Evolutionary conservation across 2,113 vertebrate species (phyloP), one percentile per base, ranked within the genome.

Genomic region (Danionella cerebrum): DNA sequence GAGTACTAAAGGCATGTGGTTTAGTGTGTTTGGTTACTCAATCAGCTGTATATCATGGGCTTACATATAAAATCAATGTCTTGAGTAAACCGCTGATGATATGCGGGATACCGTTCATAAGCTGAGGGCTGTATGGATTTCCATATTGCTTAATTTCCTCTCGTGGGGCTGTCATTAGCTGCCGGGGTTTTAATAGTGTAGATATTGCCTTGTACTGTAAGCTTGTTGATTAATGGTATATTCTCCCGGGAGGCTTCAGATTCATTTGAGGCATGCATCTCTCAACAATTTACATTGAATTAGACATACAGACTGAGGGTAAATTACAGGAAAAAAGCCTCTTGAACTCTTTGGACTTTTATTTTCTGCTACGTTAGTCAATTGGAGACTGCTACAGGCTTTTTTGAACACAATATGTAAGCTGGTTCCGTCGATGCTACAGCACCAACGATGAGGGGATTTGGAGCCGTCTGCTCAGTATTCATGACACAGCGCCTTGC

Each of bases 171-270:
- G 24, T 53, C 52, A 11, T n/a, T 48, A 64, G 71, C 68, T 35
- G 35, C 14, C 16, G 52, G 52, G 35, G 25, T 59, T 64, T 71
- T 54, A 58, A 48, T 19, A 24, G 42, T 60, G 54, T 38, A 48
- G 47, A 65, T 41, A 60, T 71, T 27, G 38, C 29, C 59, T 70
- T 47, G 21, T 70, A 72, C 67, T 65, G 71, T 60, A 77, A 71
- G 71, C 65, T 70, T 67, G 67, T 73, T 73, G 67, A 73, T 76
- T 62, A 70, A 65, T 57, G 47, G 70, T 59, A 57, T 57, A 38
- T 58, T 38, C 63, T 60, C 45, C 33, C 19, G 70, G 70, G 67
- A 70, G 44, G 64, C 45, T 13, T 55, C 16, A 12, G 67, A 38
- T 67, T 70, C 55, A 73, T 76, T 73, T 73, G 53, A 55, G 55